Evolutionary conservation across 1,140 invertebrate genomes (phyloP).

Genomic region (Zeugodacus cucurbitae): DNA sequence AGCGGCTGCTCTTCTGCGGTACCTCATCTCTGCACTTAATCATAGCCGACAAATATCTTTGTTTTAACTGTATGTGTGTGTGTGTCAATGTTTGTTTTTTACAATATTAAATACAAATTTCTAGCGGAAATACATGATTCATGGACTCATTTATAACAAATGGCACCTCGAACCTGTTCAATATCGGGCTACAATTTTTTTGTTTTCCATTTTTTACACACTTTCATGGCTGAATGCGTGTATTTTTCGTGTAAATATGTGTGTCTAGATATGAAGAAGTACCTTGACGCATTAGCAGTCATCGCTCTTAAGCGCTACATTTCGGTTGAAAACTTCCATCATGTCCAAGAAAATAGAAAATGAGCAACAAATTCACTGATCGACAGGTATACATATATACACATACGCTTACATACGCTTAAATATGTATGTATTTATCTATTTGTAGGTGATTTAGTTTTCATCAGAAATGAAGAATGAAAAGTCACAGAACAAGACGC

Average conservation of each 20-base stretch:
- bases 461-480: background rate
- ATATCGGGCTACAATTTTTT: background rate
- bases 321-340: no score
- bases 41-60: no score
- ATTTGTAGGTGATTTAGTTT: background rate
- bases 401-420: background rate
- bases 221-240: no score
- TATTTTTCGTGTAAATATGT: background rate
- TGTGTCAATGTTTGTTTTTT: no score
- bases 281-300: background rate
- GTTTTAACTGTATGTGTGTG: no score
- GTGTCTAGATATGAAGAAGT: background rate
- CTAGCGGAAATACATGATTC: background rate
- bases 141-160: background rate
- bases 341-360: no score
- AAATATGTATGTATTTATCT: no score
- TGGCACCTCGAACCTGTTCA: background rate
- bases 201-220: background rate
- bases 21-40: no score
- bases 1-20: no score
- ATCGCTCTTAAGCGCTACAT: background rate
- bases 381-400: no score
- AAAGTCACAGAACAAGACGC: background rate
- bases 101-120: background rate
- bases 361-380: no score